Evolutionary conservation across 2,888 invertebrate species (phyloP), one percentile per base, ranked within the genome.

Genomic region (Operophtera brumata): DNA sequence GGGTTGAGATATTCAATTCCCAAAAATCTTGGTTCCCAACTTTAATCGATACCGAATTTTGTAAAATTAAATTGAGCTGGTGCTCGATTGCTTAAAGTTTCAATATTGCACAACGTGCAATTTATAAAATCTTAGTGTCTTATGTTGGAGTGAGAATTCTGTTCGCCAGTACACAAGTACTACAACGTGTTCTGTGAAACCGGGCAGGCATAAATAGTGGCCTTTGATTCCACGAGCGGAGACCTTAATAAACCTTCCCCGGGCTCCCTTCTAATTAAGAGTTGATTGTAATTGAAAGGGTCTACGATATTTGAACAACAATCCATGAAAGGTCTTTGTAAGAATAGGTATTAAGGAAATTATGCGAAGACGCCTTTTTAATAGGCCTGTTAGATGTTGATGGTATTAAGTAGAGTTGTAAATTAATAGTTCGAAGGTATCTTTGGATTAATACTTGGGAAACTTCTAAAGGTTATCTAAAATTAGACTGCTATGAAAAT

Each of bases 271-370:
- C 78, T 80, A 80, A 82, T 82, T 82, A 81, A 77, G 73, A 72
- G 68, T 70, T 67, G 72, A 73, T 71, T 70, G 75, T 80, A 79
- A 82, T 80, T 80, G 80, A 77, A 80, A 77, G 77, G 77, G 73
- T 66, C 73, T 65, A 67, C 73, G 77, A 79, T 80, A 78, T 81
- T 78, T 73, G 73, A 76, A 77, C 74, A 75, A 75, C 74, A 73
- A 72, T 72, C 69, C 72, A 72, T 73, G 73, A 69, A 71, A 67
- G 65, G 67, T 54, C 58, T 51, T 45, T 52, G 46, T 57, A 53
- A 59, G 55, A 62, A 57, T 54, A 53, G 54, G 54, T 61, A 53
- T 61, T 56, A 53, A 45, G 52, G 14, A 54, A 61, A 59, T 59
- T 54, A 59, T 46, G 57, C 41, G 47, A 57, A 39, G 53, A 47